Percentiles rank a stretch among this genome's conserved stretches.
phyloP scores from a whole-genome alignment of 2,888 invertebrate species.

The Odontomyia ornata region DNA sequence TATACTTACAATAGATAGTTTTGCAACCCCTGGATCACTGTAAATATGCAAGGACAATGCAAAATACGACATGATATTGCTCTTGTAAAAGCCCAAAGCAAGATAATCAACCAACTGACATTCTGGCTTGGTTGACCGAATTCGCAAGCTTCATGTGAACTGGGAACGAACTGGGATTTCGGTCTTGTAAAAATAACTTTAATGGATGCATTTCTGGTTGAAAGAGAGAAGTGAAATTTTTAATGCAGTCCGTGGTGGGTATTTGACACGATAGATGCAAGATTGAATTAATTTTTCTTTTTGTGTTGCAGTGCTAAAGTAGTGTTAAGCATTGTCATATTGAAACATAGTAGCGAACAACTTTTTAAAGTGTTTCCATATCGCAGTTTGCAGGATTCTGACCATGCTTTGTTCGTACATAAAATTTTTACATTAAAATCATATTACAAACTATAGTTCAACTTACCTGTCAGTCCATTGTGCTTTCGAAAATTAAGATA shows the following conservation, averaged over 20 bases:
- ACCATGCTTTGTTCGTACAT: no score
- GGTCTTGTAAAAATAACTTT: not conserved
- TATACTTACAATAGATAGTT: no score
- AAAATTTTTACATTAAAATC: no score
- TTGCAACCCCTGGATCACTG: no score
- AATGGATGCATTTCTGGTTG: constrained; percentile 24
- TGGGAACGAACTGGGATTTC: not conserved
- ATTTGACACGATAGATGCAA: not conserved
- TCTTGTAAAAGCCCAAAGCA: not conserved
- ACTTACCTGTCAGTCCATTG: no score
- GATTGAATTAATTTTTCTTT: constrained; percentile 20
- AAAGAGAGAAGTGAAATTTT: constrained; percentile 1
- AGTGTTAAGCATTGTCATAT: no score
- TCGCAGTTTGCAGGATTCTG: no score
- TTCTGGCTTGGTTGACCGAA: constrained; percentile 35
- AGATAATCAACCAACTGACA: not conserved
- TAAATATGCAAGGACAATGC: not conserved
- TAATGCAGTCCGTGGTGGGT: not conserved
- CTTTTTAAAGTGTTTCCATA: no score
- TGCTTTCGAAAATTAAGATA: no score
- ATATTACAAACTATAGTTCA: no score
- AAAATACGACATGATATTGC: not conserved
- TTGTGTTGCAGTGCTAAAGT: not conserved
- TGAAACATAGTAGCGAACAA: no score
- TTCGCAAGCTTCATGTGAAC: constrained; percentile 2